Evolutionary conservation across 2,888 invertebrate species (phyloP), one percentile per base, ranked within the genome.

Genomic region (Synergus gifuensis): DNA sequence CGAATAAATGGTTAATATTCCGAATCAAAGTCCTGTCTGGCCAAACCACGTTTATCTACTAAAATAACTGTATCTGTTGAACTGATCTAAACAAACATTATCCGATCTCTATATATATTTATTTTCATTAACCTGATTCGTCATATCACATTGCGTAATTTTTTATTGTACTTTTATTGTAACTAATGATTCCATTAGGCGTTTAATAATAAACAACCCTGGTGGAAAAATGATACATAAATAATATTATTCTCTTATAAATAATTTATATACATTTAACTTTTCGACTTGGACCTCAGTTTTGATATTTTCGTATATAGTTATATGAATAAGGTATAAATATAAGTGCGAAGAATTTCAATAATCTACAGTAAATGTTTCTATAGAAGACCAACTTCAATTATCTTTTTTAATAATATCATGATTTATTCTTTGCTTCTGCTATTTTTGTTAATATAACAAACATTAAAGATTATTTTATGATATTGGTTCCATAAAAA

Each of bases 21-120:
- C 73, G 12, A 40, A 54, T 73, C n/a, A 36, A 73, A 36, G n/a
- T 28, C n/a, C 49, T 73, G 73, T 36, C 54, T 54, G 73, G 40
- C 40, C 54, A 73, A 58, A 14, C 18, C 40, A 11, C 73, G 28
- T 54, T 73, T 58, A 73, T 73, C 73, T 73, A 73, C 73, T 73
- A 18, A 18, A 73, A 49, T 49, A 4, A 40, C 40, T 18, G 11
- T 54, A 73, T 36, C n/a, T 8, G 2, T 73, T 73, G 54, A 54
- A 4, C 73, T 54, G 54, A 18, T 73, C 40, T 73, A 12, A 22
- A 62, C 28, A 28, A 62, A 62, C 54, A 73, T n/a, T 58, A 49
- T 73, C 40, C n/a, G 54, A 73, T 58, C 18, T 73, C 54, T n/a
- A 40, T 22, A 12, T 22, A 12, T n/a, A 40, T 58, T 73, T 58